Conservation (phyloP, 2,797 vertebrate species). For the Pangasius sanitwongsei region DNA sequence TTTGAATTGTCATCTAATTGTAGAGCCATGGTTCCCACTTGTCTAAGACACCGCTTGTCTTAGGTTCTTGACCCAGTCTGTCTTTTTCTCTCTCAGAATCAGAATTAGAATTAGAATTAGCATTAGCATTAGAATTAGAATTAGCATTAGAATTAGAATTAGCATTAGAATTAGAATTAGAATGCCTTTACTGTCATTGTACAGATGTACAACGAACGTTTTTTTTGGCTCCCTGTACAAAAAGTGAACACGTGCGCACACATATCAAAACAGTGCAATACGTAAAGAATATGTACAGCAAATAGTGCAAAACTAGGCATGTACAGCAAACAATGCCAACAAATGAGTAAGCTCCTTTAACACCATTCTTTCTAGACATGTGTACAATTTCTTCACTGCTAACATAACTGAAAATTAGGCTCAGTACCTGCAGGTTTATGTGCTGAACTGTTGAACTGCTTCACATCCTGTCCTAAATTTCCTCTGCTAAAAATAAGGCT, state of each 20-base stretch:
- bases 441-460: conserved; percentile 35
- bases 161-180: no score
- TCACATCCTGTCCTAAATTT: conserved; percentile 43
- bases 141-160: no score
- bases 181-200: no score
- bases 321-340: no score
- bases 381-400: neutral
- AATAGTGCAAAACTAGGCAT: no score
- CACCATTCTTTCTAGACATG: neutral
- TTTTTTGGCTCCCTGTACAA: no score
- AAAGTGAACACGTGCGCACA: no score
- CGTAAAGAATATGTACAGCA: no score
- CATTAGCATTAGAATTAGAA: no score
- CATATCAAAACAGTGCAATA: no score
- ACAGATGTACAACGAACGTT: no score
- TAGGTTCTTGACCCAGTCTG: neutral
- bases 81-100: neutral
- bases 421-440: conserved; percentile 21
- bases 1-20: neutral
- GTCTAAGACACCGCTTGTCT: neutral
- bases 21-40: neutral
- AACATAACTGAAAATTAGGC: neutral
- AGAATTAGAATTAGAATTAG: no score
- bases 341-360: neutral
- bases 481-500: conserved; percentile 4